phyloP scores from a whole-genome alignment of 2,888 invertebrate genomes.

The Nineta flava region DNA sequence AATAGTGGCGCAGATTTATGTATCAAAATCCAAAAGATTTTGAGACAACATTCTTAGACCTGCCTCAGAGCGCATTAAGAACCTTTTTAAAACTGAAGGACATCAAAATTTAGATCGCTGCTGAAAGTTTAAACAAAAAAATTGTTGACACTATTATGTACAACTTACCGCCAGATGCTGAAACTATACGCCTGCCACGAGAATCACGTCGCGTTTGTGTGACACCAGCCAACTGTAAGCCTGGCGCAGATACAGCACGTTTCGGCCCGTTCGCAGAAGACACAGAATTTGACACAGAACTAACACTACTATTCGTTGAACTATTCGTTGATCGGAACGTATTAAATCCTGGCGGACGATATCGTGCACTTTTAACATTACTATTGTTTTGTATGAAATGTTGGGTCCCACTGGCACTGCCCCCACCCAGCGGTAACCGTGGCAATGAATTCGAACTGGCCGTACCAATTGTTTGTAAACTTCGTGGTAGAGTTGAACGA shows the following conservation, averaged over 20 bases:
- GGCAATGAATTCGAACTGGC: constrained; percentile 63
- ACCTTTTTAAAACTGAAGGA: no score
- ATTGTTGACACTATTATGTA: no score
- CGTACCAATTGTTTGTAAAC: constrained; percentile 35
- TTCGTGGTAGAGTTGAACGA: constrained; percentile 45
- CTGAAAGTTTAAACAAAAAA: no score
- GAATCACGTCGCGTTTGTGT: constrained; percentile 34
- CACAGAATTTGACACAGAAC: not conserved
- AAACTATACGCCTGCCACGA: constrained; percentile 25
- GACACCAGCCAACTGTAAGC: constrained; percentile 40
- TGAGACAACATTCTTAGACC: no score
- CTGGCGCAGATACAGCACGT: constrained; percentile 58
- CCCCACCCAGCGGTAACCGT: constrained; percentile 48
- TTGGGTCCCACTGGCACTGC: constrained; percentile 30
- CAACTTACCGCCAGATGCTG: constrained; percentile 37
- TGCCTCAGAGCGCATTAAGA: no score
- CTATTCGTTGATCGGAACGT: constrained; percentile 24
- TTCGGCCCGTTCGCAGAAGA: constrained; percentile 39
- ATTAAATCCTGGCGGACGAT: constrained; percentile 68
- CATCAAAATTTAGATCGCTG: no score
- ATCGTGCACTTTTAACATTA: constrained; percentile 70
- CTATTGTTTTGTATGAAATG: constrained; percentile 36
- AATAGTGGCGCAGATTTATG: no score
- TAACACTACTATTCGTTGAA: not conserved
- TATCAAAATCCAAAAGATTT: no score